Conservation (phyloP, 2,113 vertebrate species). For the Geococcyx californianus region DNA sequence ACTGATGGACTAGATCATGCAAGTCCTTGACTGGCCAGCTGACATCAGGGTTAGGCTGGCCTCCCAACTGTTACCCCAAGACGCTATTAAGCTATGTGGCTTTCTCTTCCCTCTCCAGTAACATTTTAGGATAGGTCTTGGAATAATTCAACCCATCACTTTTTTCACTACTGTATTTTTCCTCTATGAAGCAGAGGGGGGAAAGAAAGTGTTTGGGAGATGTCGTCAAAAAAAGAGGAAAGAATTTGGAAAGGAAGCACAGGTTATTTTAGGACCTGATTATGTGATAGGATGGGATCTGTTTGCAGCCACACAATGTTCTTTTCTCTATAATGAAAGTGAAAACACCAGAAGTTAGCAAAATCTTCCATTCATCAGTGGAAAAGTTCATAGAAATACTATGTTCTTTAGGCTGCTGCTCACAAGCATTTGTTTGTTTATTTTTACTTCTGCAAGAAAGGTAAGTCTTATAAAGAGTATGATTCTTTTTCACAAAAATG, state of each 20-base stretch:
- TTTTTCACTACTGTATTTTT: not conserved
- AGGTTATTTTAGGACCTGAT: not conserved
- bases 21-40: not conserved
- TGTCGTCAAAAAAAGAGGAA: not conserved
- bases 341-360: not conserved
- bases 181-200: rapidly evolving
- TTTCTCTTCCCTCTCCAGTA: not conserved
- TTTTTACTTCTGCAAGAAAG: not conserved
- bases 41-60: not conserved
- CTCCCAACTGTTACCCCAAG: not conserved
- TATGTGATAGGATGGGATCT: not conserved
- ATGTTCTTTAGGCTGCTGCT: not conserved
- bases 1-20: not conserved
- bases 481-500: not conserved
- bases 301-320: not conserved
- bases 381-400: not conserved
- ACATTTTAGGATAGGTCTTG: not conserved
- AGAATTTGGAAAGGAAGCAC: not conserved
- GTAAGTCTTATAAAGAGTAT: too few species aligned
- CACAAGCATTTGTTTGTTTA: not conserved
- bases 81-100: rapidly evolving
- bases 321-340: not conserved
- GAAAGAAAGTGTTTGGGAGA: not conserved
- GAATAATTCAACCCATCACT: not conserved
- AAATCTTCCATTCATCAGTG: not conserved